Conservation (phyloP, 2,113 vertebrate genomes). For the Otolemur garnettii region DNA sequence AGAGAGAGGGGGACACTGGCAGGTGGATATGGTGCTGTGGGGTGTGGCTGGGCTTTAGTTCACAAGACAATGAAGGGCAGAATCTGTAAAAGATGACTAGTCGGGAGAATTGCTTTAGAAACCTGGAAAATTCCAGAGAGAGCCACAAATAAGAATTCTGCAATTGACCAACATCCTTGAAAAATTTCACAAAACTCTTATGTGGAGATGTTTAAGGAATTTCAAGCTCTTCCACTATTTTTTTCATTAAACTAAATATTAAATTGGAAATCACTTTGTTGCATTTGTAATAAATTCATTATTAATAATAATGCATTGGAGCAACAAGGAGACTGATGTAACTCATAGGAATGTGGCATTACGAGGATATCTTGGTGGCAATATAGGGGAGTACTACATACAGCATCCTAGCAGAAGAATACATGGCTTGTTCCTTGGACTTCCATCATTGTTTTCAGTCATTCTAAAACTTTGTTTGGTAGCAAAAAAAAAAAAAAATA, state of each 20-base stretch:
- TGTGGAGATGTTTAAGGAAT: not conserved
- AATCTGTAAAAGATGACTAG: not conserved
- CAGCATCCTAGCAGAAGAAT: not conserved
- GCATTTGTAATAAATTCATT: not conserved
- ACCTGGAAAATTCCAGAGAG: not conserved
- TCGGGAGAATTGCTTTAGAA: slow-evolving; percentile 14
- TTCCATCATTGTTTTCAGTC: not conserved
- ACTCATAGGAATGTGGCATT: not conserved
- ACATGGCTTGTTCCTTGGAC: not conserved
- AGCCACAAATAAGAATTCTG: not conserved
- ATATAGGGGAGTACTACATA: not conserved
- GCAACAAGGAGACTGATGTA: not conserved
- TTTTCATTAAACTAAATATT: slow-evolving; percentile 12
- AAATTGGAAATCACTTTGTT: not conserved
- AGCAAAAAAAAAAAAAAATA: not conserved
- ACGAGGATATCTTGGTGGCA: not conserved
- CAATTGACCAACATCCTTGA: not conserved
- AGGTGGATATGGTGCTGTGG: not conserved
- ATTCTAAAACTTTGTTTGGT: not conserved
- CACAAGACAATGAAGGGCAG: not conserved
- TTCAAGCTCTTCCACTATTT: not conserved
- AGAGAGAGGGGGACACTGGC: not conserved
- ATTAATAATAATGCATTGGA: slow-evolving; percentile 1
- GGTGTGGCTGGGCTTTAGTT: not conserved
- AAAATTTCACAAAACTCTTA: slow-evolving; percentile 30